Conservation (phyloP, 2,797 vertebrate genomes). For the Apogon talboti region DNA sequence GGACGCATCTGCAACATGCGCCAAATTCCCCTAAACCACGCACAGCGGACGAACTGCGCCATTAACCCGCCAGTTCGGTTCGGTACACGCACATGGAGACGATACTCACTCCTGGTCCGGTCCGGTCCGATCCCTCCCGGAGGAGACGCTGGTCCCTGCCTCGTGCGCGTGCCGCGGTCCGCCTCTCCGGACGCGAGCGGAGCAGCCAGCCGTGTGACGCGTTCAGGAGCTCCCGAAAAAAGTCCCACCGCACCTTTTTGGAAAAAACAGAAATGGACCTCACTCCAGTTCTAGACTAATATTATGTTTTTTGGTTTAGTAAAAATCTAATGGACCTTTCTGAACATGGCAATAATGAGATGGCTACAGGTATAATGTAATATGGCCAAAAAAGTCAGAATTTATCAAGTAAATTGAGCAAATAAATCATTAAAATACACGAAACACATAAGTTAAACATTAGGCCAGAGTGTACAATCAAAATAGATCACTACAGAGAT, state of each 20-base stretch:
- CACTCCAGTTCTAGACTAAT: too few relatives aligned
- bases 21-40: not conserved
- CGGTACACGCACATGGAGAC: not conserved
- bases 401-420: too few relatives aligned
- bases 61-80: accelerated
- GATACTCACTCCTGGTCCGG: constrained; percentile 53
- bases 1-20: constrained; percentile 43
- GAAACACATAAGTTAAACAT: too few relatives aligned
- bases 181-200: constrained; percentile 48
- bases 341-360: too few relatives aligned
- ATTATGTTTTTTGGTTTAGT: too few relatives aligned
- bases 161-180: constrained; percentile 37
- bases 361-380: too few relatives aligned
- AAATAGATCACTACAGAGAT: too few relatives aligned
- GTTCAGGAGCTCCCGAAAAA: constrained; percentile 46
- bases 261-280: not conserved
- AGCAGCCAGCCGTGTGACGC: constrained; percentile 51
- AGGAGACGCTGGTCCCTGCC: constrained; percentile 52
- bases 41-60: not conserved
- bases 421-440: too few relatives aligned
- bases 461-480: too few relatives aligned
- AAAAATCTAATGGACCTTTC: too few relatives aligned
- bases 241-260: not conserved
- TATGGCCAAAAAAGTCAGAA: too few relatives aligned
- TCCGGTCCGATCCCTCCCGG: constrained; percentile 35